Conservation (phyloP, 2,888 invertebrate genomes). For the Drosophila helvetica region DNA sequence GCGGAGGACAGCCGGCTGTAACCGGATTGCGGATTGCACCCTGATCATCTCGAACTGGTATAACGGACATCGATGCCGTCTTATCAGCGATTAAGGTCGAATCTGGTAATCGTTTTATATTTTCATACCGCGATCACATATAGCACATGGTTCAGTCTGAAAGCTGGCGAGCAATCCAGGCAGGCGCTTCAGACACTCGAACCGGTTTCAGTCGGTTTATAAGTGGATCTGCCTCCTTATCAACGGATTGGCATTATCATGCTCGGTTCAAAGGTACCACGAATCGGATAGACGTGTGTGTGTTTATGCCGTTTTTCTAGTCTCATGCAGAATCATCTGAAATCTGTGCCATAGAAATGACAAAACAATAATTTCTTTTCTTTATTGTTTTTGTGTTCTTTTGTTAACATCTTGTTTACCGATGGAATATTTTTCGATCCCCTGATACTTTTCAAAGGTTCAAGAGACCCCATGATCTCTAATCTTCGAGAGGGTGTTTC, state of each 20-base stretch:
- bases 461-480: not conserved
- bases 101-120: constrained; percentile 52
- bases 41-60: constrained; percentile 60
- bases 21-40: constrained; percentile 43
- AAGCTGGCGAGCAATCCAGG: constrained; percentile 48
- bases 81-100: constrained; percentile 79
- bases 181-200: constrained; percentile 37
- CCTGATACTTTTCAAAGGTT: not conserved
- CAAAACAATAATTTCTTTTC: constrained; percentile 25
- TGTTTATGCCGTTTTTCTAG: constrained; percentile 25
- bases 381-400: constrained; percentile 9
- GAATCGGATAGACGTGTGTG: constrained; percentile 8
- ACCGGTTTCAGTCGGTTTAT: constrained; percentile 67
- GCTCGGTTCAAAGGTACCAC: constrained; percentile 66
- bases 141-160: constrained; percentile 64
- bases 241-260: constrained; percentile 58
- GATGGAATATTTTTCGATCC: constrained; percentile 50
- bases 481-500: constrained; percentile 6
- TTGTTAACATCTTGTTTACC: constrained; percentile 43
- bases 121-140: constrained; percentile 32
- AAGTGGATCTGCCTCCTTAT: constrained; percentile 66
- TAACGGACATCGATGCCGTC: constrained; percentile 37
- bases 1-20: constrained; percentile 43
- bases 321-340: constrained; percentile 33
- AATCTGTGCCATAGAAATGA: constrained; percentile 64